These are phyloP conservation scores for Pseudotriccus pelzelni DNA, from an alignment of 2,797 vertebrate genomes.

Conservation along the genomic window DNA sequence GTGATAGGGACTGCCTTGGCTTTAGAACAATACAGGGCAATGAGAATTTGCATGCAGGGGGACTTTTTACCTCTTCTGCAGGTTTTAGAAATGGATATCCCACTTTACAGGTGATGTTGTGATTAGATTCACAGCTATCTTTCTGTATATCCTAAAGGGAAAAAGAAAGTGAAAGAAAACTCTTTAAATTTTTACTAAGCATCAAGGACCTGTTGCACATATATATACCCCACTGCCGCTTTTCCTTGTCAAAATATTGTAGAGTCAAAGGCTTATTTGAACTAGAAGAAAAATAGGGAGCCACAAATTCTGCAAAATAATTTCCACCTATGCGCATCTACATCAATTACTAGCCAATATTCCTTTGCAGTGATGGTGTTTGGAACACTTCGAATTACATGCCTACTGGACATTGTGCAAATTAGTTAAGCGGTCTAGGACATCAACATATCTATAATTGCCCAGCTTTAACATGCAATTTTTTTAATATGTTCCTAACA, in stretches of 20 bases:
- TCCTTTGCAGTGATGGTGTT: not conserved
- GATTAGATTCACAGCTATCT: conserved; percentile 81
- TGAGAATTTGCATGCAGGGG: not conserved
- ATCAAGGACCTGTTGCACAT: not conserved
- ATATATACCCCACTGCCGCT: not conserved
- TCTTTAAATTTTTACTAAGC: not conserved
- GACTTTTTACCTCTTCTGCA: conserved; percentile 77
- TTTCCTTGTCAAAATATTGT: not conserved
- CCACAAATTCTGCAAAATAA: not conserved
- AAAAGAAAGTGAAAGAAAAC: not conserved
- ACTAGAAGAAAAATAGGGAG: not conserved
- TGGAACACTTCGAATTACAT: not conserved
- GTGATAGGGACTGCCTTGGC: not conserved
- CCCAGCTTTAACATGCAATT: not conserved
- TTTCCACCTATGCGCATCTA: not conserved
- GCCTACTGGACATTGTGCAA: not conserved
- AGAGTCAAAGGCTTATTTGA: not conserved
- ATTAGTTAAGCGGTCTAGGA: not conserved
- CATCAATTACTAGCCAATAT: not conserved
- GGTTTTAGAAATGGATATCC: conserved; percentile 91
- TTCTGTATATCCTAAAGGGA: conserved; percentile 82
- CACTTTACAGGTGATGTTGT: conserved; percentile 86
- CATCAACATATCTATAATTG: not conserved
- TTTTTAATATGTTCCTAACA: not conserved
- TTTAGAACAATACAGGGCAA: not conserved